Evolutionary conservation across 2,797 vertebrate genomes (phyloP).

Genomic region (Molossus molossus): DNA sequence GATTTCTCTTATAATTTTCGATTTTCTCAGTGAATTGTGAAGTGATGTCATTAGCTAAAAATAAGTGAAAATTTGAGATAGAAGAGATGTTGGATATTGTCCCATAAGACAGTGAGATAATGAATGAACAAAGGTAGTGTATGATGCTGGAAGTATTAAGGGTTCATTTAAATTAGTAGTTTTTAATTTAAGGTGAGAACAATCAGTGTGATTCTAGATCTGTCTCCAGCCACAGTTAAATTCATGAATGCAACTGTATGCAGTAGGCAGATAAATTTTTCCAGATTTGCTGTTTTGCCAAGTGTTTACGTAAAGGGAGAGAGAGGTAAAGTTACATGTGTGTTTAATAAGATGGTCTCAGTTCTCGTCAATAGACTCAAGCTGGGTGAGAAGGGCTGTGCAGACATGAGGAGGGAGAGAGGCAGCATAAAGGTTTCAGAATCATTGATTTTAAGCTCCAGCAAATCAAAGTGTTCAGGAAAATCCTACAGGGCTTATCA

Average conservation of each 20-base stretch:
- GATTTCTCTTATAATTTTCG: not conserved
- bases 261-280: not conserved
- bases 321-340: not conserved
- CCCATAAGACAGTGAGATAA: not conserved
- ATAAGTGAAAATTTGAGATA: not conserved
- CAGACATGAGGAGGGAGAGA: not conserved
- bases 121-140: not conserved
- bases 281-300: not conserved
- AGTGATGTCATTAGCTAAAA: not conserved
- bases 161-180: not conserved
- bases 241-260: not conserved
- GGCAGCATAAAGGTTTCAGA: not conserved
- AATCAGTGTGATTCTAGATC: not conserved
- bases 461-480: not conserved
- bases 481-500: not conserved
- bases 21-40: not conserved
- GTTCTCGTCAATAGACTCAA: not conserved
- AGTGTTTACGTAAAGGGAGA: not conserved
- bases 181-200: conserved; percentile 15
- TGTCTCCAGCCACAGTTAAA: not conserved
- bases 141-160: not conserved
- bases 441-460: not conserved
- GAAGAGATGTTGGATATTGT: not conserved
- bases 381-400: not conserved
- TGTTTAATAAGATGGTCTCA: not conserved